phyloP scores from a whole-genome alignment of 1,140 invertebrate species.

The Dinoponera quadriceps region DNA sequence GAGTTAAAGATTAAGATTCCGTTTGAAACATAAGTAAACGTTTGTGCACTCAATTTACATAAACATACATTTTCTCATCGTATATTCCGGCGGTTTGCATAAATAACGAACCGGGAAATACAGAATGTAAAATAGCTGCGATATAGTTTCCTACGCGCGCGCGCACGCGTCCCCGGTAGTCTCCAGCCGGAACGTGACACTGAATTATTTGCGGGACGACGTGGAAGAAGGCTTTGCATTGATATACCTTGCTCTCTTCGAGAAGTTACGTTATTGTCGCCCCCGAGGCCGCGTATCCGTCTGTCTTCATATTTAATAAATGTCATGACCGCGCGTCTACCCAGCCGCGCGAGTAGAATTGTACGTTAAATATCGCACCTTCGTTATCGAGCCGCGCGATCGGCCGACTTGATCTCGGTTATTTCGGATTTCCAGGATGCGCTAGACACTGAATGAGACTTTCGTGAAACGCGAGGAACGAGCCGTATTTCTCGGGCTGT shows the following conservation, averaged over 20 bases:
- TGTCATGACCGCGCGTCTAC: slow-evolving; percentile 21
- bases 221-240: slow-evolving; percentile 53
- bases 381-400: background rate
- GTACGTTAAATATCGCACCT: slow-evolving; percentile 16
- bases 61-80: slow-evolving; percentile 79
- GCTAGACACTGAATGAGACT: too few species aligned
- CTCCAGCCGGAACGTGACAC: slow-evolving; percentile 40
- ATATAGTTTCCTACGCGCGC: slow-evolving; percentile 60
- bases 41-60: slow-evolving; percentile 70
- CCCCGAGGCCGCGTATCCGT: slow-evolving; percentile 32
- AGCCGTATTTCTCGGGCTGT: too few species aligned
- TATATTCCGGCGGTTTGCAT: slow-evolving; percentile 78
- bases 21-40: slow-evolving; percentile 72
- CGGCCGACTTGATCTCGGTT: too few species aligned
- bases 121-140: slow-evolving; percentile 75
- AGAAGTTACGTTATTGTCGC: slow-evolving; percentile 55
- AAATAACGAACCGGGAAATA: slow-evolving; percentile 81
- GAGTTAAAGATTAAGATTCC: slow-evolving; percentile 71
- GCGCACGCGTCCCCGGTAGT: background rate
- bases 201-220: slow-evolving; percentile 65
- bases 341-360: too few species aligned
- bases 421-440: too few species aligned
- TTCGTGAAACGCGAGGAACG: too few species aligned
- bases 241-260: slow-evolving; percentile 44
- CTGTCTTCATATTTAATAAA: slow-evolving; percentile 46